Evolutionary conservation across 2,113 vertebrate species (phyloP), one percentile per base, ranked within the genome.

Genomic region (Tragulus kanchil): DNA sequence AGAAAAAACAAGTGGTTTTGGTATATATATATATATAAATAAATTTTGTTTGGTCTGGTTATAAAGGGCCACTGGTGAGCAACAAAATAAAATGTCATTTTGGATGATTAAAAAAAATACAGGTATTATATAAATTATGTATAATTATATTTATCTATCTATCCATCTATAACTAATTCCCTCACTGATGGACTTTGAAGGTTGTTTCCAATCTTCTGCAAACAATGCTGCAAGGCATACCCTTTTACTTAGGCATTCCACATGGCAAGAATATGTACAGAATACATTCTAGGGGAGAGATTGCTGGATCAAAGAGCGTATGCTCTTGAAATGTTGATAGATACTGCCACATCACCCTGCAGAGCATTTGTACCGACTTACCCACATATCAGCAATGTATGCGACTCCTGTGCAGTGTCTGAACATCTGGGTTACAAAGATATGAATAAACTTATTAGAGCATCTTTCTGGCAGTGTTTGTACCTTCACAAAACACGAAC

Each of bases 211-310:
- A 8, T 69, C 26, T 90, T 85, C 36, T 69, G 58, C 48, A 77
- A 73, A 78, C 54, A 91, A 79, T 61, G 61, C 59, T 75, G 50
- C 28, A 42, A 59, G 61, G 83, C 26, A 42, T 48, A 79, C 25
- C 90, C 23, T 96, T 93, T 87, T 90, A 79, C 12, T 54, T 62
- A 91, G 50, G 84, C 75, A 69, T 92, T 92, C 86, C 73, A 86
- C 61, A 69, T 2, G 45, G 86, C 25, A 21, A 77, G 31, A 26
- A 58, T 42, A 75, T 11, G 52, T 59, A 69, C 45, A 90, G 84
- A 95, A 90, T 92, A 86, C 50, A 93, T 94, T 71, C 59, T 17
- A 61, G 28, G 71, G n/a, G 61, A 85, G 23, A 28, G 11, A 50
- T 11, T 19, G 83, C 48, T 71, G 83, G 48, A 93, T 96, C 64